phyloP scores from a whole-genome alignment of 2,113 vertebrate species.

The Ailurus styani region DNA sequence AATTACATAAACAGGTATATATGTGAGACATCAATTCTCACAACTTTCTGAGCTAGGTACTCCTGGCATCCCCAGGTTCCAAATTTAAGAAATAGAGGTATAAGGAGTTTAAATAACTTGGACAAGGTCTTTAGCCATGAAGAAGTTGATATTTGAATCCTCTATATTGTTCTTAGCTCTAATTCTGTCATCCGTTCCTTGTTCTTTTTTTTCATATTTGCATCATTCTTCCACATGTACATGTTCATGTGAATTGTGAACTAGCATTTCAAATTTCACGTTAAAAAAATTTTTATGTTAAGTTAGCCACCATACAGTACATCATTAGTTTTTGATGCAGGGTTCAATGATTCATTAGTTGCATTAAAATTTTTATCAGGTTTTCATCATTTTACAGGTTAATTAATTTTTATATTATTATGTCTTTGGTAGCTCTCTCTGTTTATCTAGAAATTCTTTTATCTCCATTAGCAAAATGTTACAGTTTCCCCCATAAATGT shows the following conservation, averaged over 20 bases:
- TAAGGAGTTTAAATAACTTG: not conserved
- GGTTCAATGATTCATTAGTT: too few relatives aligned
- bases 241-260: not conserved
- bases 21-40: not conserved
- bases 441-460: too few relatives aligned
- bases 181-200: not conserved
- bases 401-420: not conserved
- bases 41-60: too few relatives aligned
- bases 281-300: not conserved
- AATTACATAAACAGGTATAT: not conserved
- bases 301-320: too few relatives aligned
- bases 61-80: not conserved
- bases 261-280: not conserved
- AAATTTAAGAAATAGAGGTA: not conserved
- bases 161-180: not conserved
- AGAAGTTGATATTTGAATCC: not conserved
- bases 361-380: not conserved
- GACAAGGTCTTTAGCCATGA: not conserved
- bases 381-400: not conserved
- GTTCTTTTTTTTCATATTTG: not conserved
- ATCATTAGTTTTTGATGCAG: too few relatives aligned
- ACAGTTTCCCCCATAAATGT: not conserved
- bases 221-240: not conserved
- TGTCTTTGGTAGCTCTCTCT: not conserved
- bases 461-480: not conserved